phyloP scores from a whole-genome alignment of 2,113 vertebrate species.

The Etheostoma spectabile region DNA sequence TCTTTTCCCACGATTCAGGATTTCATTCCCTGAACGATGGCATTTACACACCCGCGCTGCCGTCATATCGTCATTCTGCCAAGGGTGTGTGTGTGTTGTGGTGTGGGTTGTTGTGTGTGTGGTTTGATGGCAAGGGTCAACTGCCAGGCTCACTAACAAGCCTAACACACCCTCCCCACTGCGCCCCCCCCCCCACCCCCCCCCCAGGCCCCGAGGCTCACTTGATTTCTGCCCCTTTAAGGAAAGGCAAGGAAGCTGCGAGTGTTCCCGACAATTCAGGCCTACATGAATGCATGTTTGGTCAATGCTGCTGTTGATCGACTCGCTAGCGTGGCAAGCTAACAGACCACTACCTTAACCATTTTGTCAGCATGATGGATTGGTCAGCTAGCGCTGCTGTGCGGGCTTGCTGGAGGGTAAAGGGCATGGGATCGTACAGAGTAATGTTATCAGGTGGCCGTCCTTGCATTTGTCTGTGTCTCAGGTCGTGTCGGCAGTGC shows the following conservation, averaged over 20 bases:
- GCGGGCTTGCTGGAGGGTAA: conserved; percentile 29
- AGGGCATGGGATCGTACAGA: conserved; percentile 10
- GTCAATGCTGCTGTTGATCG: background rate
- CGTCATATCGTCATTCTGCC: conserved; percentile 82
- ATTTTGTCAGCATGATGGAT: conserved; percentile 52
- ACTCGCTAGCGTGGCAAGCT: too few relatives aligned
- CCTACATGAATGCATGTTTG: conserved; percentile 50
- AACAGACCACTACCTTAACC: conserved; percentile 21
- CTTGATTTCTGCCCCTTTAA: conserved; percentile 63
- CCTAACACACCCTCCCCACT: conserved; percentile 18
- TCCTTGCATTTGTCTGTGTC: conserved; percentile 73
- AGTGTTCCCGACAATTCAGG: conserved; percentile 43
- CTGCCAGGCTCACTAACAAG: conserved; percentile 29
- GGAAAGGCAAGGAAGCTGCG: too few relatives aligned
- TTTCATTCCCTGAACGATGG: conserved; percentile 86
- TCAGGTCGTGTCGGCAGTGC: conserved; percentile 54
- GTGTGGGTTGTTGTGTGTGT: conserved; percentile 12
- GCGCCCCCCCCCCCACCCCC: too few relatives aligned
- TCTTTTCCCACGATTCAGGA: conserved; percentile 80
- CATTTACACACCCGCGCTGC: conserved; percentile 77
- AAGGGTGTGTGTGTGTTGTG: conserved; percentile 17
- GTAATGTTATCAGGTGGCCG: conserved; percentile 51
- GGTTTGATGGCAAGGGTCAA: conserved; percentile 28
- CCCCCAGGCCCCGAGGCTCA: conserved; percentile 5
- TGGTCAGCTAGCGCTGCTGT: conserved; percentile 2